Evolutionary conservation across 1,140 invertebrate genomes (phyloP).

Genomic region (Achatina immaculata): DNA sequence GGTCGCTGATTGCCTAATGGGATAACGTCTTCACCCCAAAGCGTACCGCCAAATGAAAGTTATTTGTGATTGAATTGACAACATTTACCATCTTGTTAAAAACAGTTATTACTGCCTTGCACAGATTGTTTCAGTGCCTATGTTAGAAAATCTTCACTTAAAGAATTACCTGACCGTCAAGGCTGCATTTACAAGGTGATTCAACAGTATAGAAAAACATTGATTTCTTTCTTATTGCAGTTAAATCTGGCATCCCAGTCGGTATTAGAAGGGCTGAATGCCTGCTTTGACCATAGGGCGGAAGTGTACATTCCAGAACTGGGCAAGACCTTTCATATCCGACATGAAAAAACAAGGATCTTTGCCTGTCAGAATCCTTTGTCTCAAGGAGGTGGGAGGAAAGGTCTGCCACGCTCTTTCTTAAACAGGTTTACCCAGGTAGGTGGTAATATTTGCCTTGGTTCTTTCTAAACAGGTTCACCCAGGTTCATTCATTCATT

Average conservation of each 20-base stretch:
- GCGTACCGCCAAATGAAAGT: too few relatives aligned
- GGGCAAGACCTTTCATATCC: slow-evolving; percentile 85
- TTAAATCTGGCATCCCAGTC: slow-evolving; percentile 98
- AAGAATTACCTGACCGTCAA: too few relatives aligned
- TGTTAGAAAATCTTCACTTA: too few relatives aligned
- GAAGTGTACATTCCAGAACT: slow-evolving; percentile 97
- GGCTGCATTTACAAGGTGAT: too few relatives aligned
- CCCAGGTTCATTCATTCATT: too few relatives aligned
- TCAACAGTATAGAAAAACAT: too few relatives aligned
- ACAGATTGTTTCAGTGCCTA: too few relatives aligned
- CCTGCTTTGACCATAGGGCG: slow-evolving; percentile 96
- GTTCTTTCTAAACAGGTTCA: background rate
- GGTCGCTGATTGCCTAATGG: too few relatives aligned
- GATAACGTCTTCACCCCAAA: too few relatives aligned
- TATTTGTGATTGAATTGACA: too few relatives aligned
- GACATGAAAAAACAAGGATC: slow-evolving; percentile 79
- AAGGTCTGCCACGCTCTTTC: slow-evolving; percentile 96
- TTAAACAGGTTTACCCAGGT: slow-evolving; percentile 97
- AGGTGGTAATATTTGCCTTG: background rate
- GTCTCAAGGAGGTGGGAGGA: slow-evolving; percentile 93
- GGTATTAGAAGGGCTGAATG: slow-evolving; percentile 97
- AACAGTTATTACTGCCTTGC: too few relatives aligned
- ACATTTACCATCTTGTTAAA: too few relatives aligned
- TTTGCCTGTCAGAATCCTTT: slow-evolving; percentile 99
- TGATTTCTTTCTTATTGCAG: slow-evolving; percentile 68